These are phyloP conservation scores for Drosophila pandora DNA, from an alignment of 1,140 invertebrate species.

Conservation along the genomic window DNA sequence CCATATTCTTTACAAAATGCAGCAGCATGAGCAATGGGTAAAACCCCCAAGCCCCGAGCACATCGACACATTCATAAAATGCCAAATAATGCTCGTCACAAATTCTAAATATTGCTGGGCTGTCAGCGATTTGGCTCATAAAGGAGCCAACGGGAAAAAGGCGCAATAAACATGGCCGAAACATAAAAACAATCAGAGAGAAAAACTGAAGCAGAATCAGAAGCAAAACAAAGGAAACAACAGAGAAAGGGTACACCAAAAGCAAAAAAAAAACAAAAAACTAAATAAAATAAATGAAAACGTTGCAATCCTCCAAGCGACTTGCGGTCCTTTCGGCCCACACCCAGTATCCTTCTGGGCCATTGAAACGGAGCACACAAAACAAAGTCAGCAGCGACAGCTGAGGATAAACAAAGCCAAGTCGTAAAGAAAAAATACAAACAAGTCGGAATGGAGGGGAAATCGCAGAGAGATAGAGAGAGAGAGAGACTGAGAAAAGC, in stretches of 20 bases:
- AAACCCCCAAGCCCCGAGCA: conserved; percentile 19
- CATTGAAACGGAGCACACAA: conserved; percentile 40
- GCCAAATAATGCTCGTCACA: conserved; percentile 55
- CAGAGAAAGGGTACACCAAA: not conserved
- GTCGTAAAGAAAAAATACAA: conserved; percentile 41
- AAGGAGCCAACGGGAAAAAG: conserved; percentile 34
- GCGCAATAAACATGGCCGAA: conserved; percentile 28
- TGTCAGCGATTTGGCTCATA: conserved; percentile 39
- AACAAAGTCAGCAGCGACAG: conserved; percentile 45
- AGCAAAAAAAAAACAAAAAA: not conserved
- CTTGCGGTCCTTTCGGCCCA: not conserved
- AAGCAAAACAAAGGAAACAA: conserved; percentile 36
- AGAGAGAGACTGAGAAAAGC: conserved; percentile 38
- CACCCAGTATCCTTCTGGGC: conserved; percentile 17
- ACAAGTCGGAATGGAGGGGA: conserved; percentile 24
- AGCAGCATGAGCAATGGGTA: conserved; percentile 41
- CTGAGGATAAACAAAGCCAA: conserved; percentile 44
- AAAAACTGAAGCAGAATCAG: conserved; percentile 11
- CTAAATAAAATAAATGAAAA: conserved; percentile 13
- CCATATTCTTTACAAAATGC: not conserved
- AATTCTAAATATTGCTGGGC: conserved; percentile 44
- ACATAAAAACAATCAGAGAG: not conserved
- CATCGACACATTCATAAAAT: conserved; percentile 62
- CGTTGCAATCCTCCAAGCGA: conserved; percentile 43
- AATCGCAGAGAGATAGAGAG: conserved; percentile 3